Conservation (phyloP, 2,888 invertebrate genomes). For the Calliphora vomitoria region DNA sequence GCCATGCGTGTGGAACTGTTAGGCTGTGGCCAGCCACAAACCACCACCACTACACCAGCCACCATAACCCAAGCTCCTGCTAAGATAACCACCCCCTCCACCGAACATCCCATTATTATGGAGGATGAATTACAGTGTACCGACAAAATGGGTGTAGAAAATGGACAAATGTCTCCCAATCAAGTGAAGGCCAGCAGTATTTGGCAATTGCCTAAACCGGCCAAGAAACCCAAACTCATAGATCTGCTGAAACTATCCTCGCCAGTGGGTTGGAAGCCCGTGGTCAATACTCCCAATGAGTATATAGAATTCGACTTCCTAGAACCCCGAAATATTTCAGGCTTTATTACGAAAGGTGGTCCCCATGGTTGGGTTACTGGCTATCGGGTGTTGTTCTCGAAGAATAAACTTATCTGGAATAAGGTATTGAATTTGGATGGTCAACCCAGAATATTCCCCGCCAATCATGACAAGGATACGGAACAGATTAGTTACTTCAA, state of each 20-base stretch:
- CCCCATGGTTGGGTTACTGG: conserved; percentile 90
- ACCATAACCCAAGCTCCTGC: conserved; percentile 18
- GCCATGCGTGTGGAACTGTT: conserved; percentile 90
- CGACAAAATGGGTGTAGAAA: conserved; percentile 90
- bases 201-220: conserved; percentile 79
- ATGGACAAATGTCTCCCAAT: conserved; percentile 86
- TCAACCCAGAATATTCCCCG: conserved; percentile 88
- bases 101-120: conserved; percentile 48
- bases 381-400: conserved; percentile 90
- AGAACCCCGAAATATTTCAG: conserved; percentile 91
- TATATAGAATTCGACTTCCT: conserved; percentile 92
- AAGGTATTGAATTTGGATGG: conserved; percentile 87
- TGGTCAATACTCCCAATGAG: conserved; percentile 88
- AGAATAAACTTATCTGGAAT: conserved; percentile 90
- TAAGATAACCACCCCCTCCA: conserved; percentile 37
- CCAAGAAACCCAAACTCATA: conserved; percentile 78
- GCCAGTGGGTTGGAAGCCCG: conserved; percentile 88
- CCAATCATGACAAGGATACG: conserved; percentile 89
- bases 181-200: conserved; percentile 86
- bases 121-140: conserved; percentile 85
- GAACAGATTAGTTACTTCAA: conserved; percentile 88
- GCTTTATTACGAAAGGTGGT: conserved; percentile 90
- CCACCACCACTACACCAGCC: conserved; percentile 51
- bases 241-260: conserved; percentile 83
- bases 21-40: conserved; percentile 86